Evolutionary conservation across 2,888 invertebrate genomes (phyloP).

Genomic region (Halictus ligatus): DNA sequence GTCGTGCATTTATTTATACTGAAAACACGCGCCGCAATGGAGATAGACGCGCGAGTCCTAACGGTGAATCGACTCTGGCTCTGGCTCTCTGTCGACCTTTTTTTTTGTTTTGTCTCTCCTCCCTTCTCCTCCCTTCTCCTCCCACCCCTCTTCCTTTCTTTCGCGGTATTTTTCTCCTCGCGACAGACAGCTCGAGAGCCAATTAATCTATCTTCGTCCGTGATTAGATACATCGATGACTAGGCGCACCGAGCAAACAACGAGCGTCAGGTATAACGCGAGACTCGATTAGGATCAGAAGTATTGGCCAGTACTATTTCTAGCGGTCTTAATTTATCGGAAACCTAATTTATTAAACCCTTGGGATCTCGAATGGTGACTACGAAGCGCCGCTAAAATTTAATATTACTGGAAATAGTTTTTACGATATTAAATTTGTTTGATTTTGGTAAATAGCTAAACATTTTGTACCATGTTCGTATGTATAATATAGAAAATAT

Average conservation of each 20-base stretch:
- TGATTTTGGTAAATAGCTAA: no score
- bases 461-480: no score
- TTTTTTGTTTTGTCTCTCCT: neutral
- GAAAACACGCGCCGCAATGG: constrained; percentile 1
- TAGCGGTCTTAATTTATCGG: no score
- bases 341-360: no score
- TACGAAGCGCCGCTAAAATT: no score
- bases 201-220: neutral
- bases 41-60: neutral
- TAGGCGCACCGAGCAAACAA: neutral
- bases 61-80: constrained; percentile 4
- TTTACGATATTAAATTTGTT: no score
- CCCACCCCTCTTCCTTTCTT: neutral
- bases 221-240: neutral
- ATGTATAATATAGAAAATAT: no score
- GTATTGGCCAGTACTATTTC: neutral
- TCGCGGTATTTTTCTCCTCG: neutral
- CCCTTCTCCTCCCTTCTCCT: no score
- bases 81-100: neutral
- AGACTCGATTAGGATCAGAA: neutral
- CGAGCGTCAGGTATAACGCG: neutral
- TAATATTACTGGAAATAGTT: no score
- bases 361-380: no score
- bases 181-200: neutral
- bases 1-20: neutral